Base-by-base conservation (phyloP, 2,113 vertebrate species). In the Eudyptes chrysolophus region DNA sequence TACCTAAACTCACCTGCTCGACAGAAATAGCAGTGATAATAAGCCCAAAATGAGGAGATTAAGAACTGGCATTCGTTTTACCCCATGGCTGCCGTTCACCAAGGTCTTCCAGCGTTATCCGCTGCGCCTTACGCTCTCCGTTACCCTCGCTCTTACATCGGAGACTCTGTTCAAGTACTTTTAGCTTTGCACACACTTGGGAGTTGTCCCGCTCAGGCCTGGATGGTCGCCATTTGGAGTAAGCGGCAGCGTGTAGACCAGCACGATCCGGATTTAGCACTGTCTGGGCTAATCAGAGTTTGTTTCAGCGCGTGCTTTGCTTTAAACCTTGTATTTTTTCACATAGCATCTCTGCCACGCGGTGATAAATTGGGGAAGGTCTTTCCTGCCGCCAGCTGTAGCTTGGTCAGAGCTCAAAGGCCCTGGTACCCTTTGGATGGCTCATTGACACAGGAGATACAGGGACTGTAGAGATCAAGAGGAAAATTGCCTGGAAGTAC, bases 1-100 rank as follows among this genome's bases (percentile, higher is more conserved):
- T 80, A 76, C 70, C 93, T 96, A 72, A 95, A 58, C 89, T 93
- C 94, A 72, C 84, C 57, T 46, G 38, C 84, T 71, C 29, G 5
- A 16, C 87, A 87, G 84, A 92, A 95, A 75, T 81, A 97, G 91
- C 64, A 77, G 65, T 22, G 62, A 48, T 70, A 71, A 95, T 68
- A 29, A 86, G 21, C 72, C 42, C 12, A 2, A 90, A 76, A 42
- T 13, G 44, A 92, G 52, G 38, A 64, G 71, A 74, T 81, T 8
- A 61, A 89, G 57, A 64, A 27, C 15, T 48, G 34, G 34, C 4
- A 5, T 60, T 66, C 6, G 0, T 80, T 85, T 72, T 85, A n/a
- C 10, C 19, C 21, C 24, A 3, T 10, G 44, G 26, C 29, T 71
- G 64, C n/a, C 4, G 3, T 8, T 48, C 48, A 40, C 69, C n/a